Percentiles rank a stretch among this genome's conserved stretches.
These are phyloP conservation scores for Tympanuchus pallidicinctus DNA, from an alignment of 2,113 vertebrate species.

Conservation along the genomic window DNA sequence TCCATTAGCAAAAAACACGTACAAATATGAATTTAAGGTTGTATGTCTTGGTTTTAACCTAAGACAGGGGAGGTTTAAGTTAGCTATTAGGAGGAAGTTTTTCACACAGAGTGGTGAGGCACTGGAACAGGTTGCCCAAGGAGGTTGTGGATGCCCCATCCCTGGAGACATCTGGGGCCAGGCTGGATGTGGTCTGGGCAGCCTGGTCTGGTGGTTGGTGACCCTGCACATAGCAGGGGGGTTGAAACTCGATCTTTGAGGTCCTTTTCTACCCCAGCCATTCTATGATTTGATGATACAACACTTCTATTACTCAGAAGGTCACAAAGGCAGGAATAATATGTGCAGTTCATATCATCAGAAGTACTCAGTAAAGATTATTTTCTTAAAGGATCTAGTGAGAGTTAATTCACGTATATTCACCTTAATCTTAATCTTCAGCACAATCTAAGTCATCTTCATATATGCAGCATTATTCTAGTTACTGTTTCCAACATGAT, in stretches of 20 bases:
- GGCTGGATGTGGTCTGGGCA: too few relatives aligned
- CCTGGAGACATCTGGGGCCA: too few relatives aligned
- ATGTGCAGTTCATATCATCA: neutral
- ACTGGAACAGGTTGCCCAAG: too few relatives aligned
- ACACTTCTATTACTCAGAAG: neutral
- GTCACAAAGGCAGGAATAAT: neutral
- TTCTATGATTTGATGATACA: too few relatives aligned
- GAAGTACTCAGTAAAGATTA: neutral
- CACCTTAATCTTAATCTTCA: neutral
- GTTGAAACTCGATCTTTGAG: too few relatives aligned
- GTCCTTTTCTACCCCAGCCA: too few relatives aligned
- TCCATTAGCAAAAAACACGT: neutral
- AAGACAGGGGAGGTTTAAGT: too few relatives aligned
- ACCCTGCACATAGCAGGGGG: too few relatives aligned
- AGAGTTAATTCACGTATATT: rapidly evolving
- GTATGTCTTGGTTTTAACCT: neutral
- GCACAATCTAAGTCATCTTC: neutral
- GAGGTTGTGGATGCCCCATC: too few relatives aligned
- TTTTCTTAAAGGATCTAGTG: neutral
- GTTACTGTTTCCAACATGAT: neutral
- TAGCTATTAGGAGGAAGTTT: too few relatives aligned
- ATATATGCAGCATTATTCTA: neutral
- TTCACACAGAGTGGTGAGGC: too few relatives aligned
- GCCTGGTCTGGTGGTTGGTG: too few relatives aligned
- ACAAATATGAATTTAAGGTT: neutral